Conservation (phyloP, 2,113 vertebrate genomes). For the Glaucidium brasilianum region DNA sequence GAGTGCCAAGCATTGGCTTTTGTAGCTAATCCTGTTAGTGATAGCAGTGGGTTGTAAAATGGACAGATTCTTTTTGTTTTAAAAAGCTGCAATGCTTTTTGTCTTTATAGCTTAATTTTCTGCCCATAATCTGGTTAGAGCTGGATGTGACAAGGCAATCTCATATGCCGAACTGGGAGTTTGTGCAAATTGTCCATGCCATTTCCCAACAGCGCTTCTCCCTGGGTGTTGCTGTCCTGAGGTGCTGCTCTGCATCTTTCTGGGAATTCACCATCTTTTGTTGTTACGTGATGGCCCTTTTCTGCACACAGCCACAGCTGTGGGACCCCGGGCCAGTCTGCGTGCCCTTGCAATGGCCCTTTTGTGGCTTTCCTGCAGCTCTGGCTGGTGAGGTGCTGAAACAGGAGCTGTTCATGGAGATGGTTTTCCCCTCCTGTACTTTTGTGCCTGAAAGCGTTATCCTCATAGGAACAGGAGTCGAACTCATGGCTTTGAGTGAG, state of each 20-base stretch:
- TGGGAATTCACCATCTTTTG: neutral
- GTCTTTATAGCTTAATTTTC: constrained; percentile 49
- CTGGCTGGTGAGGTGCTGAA: neutral
- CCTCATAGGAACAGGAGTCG: accelerated
- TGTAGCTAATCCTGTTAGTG: constrained; percentile 39
- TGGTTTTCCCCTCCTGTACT: neutral
- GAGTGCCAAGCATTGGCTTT: neutral
- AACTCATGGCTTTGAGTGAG: neutral
- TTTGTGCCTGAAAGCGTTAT: accelerated
- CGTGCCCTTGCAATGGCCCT: neutral
- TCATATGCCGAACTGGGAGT: neutral
- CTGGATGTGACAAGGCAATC: neutral
- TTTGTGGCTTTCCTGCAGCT: neutral
- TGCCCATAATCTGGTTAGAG: constrained; percentile 4
- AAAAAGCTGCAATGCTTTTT: constrained; percentile 38
- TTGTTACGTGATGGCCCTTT: neutral
- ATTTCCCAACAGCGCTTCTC: neutral
- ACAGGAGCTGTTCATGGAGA: neutral
- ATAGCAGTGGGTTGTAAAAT: neutral
- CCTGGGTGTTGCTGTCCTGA: neutral
- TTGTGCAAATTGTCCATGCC: neutral
- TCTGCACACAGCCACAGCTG: accelerated
- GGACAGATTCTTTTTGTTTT: neutral
- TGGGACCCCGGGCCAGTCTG: neutral
- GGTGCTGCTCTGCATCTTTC: neutral